Evolutionary conservation across 2,113 vertebrate genomes (phyloP).

Genomic region (Eupsittula cactorum): DNA sequence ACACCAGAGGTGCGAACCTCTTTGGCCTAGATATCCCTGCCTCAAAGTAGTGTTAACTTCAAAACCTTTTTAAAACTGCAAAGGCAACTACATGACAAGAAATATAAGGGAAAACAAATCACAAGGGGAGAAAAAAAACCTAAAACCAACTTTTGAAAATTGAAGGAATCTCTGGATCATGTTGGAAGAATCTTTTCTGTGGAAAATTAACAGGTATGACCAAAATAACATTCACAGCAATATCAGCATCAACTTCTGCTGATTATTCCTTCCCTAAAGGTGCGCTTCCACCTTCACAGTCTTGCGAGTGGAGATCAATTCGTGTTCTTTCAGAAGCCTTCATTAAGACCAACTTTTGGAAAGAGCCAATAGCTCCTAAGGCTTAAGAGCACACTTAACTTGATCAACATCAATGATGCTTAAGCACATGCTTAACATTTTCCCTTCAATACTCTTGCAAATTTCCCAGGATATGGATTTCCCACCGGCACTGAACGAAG

Average conservation of each 20-base stretch:
- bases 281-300: not conserved
- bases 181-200: not conserved
- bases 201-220: not conserved
- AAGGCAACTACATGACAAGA: not conserved
- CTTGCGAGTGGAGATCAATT: not conserved
- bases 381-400: not conserved
- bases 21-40: constrained; percentile 45
- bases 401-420: not conserved
- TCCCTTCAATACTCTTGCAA: not conserved
- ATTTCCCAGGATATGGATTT: not conserved
- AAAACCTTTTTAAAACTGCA: constrained; percentile 24
- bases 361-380: not conserved
- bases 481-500: not conserved
- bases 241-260: not conserved
- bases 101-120: constrained; percentile 37
- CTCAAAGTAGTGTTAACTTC: constrained; percentile 43
- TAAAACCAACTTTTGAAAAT: not conserved
- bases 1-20: constrained; percentile 34
- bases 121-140: not conserved
- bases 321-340: not conserved
- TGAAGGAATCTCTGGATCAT: not conserved
- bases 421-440: not conserved
- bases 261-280: not conserved
- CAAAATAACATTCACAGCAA: not conserved
- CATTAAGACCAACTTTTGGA: not conserved